A percentile compares a stretch with the other conserved stretches of the same genome.
Evolutionary conservation across 1,140 invertebrate genomes (phyloP).

Genomic region (Rhyzopertha dominica): DNA sequence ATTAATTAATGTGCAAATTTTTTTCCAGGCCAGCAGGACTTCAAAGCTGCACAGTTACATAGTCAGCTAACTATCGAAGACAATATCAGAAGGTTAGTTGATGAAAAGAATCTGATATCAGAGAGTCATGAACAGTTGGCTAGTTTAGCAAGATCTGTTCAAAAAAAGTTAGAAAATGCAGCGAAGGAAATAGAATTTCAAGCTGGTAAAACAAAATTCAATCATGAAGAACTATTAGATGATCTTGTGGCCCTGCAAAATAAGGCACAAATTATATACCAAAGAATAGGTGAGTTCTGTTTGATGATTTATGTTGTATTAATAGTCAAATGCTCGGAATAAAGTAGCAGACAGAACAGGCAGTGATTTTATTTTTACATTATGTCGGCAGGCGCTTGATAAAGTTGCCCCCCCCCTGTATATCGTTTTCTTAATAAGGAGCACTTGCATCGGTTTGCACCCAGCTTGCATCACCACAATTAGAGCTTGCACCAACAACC

Average conservation of each 20-base stretch:
- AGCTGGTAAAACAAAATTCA: slow-evolving; percentile 45
- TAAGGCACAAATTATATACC: slow-evolving; percentile 51
- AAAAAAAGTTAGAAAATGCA: slow-evolving; percentile 53
- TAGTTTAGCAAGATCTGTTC: slow-evolving; percentile 53
- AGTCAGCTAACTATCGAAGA: slow-evolving; percentile 50
- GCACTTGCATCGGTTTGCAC: too few species aligned
- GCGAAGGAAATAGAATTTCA: slow-evolving; percentile 49
- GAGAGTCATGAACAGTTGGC: slow-evolving; percentile 54
- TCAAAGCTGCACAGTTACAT: slow-evolving; percentile 50
- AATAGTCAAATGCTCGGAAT: not conserved
- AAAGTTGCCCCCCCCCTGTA: too few species aligned
- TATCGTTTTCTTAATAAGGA: too few species aligned
- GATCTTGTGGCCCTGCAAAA: slow-evolving; percentile 55
- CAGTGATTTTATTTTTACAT: too few species aligned
- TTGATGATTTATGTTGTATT: slow-evolving; percentile 1
- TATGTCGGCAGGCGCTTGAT: too few species aligned
- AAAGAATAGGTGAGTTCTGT: slow-evolving; percentile 49
- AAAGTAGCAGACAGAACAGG: not conserved
- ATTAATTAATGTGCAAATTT: too few species aligned
- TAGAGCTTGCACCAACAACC: too few species aligned
- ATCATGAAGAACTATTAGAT: slow-evolving; percentile 53
- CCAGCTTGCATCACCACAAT: too few species aligned
- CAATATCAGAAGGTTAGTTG: slow-evolving; percentile 53
- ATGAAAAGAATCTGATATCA: slow-evolving; percentile 58
- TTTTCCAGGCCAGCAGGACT: slow-evolving; percentile 52